A percentile compares a stretch with the other conserved stretches of the same genome.
These are phyloP conservation scores for Mactromeris polynyma DNA, from an alignment of 2,888 invertebrate species.

Conservation along the genomic window DNA sequence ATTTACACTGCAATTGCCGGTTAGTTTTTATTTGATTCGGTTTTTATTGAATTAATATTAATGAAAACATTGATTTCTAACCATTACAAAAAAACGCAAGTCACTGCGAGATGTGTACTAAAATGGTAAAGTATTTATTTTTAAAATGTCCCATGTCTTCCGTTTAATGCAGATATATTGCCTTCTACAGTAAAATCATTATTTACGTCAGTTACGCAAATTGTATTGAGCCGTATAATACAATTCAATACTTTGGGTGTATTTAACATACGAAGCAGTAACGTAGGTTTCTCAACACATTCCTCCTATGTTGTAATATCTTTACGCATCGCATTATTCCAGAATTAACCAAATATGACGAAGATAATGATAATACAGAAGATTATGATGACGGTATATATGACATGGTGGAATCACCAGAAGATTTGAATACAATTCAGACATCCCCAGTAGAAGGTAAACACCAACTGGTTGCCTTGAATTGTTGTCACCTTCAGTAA, in stretches of 20 bases:
- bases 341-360: conserved; percentile 4
- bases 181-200: too few relatives aligned
- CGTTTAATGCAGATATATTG: too few relatives aligned
- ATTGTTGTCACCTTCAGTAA: too few relatives aligned
- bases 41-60: not conserved
- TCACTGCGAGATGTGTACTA: too few relatives aligned
- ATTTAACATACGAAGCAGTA: too few relatives aligned
- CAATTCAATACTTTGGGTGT: too few relatives aligned
- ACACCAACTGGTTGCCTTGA: not conserved
- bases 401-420: conserved; percentile 39
- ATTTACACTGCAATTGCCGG: conserved; percentile 27
- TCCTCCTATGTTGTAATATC: not conserved
- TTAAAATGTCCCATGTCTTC: too few relatives aligned
- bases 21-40: not conserved
- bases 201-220: too few relatives aligned
- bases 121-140: too few relatives aligned
- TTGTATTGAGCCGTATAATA: too few relatives aligned
- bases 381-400: not conserved
- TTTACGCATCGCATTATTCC: not conserved
- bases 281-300: too few relatives aligned
- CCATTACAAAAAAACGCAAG: too few relatives aligned
- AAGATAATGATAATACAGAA: conserved; percentile 20
- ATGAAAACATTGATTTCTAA: not conserved
- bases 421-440: conserved; percentile 30
- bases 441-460: conserved; percentile 44